A percentile compares a stretch with the other conserved stretches of the same genome.
Conservation (phyloP, 2,888 invertebrate species). For the Therioaphis trifolii region DNA sequence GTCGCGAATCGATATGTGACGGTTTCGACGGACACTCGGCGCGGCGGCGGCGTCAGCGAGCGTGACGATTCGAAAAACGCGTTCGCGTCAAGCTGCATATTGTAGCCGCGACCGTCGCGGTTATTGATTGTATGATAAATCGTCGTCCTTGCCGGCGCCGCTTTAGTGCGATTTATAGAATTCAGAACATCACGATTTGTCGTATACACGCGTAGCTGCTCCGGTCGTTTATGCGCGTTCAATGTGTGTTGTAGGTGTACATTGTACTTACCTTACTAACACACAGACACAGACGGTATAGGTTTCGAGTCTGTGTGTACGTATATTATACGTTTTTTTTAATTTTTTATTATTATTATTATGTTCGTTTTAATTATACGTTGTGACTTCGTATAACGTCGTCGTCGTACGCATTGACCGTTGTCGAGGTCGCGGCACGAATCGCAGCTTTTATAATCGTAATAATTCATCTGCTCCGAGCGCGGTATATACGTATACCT, state of each 20-base stretch:
- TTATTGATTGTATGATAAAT: background rate
- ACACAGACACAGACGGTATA: background rate
- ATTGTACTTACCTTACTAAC: background rate
- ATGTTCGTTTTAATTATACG: too few species aligned
- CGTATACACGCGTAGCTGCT: background rate
- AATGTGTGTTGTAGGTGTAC: background rate
- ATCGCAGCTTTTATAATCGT: too few species aligned
- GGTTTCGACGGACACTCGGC: background rate
- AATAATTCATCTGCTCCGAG: too few species aligned
- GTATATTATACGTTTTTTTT: too few species aligned
- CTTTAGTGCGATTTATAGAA: background rate
- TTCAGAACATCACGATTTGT: background rate
- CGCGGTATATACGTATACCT: too few species aligned
- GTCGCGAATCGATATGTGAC: background rate
- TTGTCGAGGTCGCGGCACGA: too few species aligned
- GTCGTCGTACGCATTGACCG: too few species aligned
- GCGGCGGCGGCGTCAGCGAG: background rate
- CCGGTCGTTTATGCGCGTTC: background rate
- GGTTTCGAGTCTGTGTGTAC: too few species aligned
- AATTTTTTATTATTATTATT: too few species aligned
- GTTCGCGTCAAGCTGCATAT: too few species aligned
- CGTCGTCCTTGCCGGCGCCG: constrained; percentile 1
- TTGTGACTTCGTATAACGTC: too few species aligned
- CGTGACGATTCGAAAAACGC: background rate
- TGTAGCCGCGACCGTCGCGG: background rate